Conservation (phyloP, 2,113 vertebrate species). For the Paramisgurnus dabryanus region DNA sequence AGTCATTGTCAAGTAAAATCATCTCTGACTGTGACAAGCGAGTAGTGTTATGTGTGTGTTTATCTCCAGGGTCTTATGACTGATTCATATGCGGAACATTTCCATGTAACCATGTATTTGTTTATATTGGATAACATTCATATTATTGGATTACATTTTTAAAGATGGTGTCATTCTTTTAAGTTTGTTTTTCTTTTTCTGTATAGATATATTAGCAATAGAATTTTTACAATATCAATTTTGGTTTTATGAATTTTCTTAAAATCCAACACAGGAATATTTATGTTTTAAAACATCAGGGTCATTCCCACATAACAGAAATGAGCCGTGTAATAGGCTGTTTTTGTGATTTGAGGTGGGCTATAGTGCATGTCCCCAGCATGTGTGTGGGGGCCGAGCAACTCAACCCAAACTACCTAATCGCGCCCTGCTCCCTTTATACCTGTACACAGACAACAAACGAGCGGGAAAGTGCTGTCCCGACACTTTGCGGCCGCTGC, state of each 20-base stretch:
- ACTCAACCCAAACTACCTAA: constrained; percentile 12
- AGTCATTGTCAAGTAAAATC: constrained; percentile 51
- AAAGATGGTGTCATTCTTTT: too few species aligned
- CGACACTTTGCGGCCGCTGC: constrained; percentile 75
- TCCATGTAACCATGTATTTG: constrained; percentile 23
- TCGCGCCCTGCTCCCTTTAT: constrained; percentile 63
- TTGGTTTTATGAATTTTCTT: too few species aligned
- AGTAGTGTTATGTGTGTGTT: constrained; percentile 43
- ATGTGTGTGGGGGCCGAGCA: constrained; percentile 70
- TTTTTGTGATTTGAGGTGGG: constrained; percentile 31
- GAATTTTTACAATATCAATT: too few species aligned
- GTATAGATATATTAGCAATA: too few species aligned
- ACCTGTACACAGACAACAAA: constrained; percentile 74
- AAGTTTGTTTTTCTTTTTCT: not conserved
- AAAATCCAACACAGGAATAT: too few species aligned
- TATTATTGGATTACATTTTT: too few species aligned
- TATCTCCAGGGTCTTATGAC: constrained; percentile 19
- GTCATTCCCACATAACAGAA: too few species aligned
- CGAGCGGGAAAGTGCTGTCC: constrained; percentile 80
- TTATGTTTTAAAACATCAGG: too few species aligned
- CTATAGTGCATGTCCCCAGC: not conserved
- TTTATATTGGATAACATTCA: not conserved
- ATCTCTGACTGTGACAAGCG: constrained; percentile 47
- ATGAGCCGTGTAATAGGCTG: too few species aligned
- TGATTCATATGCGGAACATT: not conserved